phyloP scores from a whole-genome alignment of 2,888 invertebrate species.

The Crocallis elinguaria region DNA sequence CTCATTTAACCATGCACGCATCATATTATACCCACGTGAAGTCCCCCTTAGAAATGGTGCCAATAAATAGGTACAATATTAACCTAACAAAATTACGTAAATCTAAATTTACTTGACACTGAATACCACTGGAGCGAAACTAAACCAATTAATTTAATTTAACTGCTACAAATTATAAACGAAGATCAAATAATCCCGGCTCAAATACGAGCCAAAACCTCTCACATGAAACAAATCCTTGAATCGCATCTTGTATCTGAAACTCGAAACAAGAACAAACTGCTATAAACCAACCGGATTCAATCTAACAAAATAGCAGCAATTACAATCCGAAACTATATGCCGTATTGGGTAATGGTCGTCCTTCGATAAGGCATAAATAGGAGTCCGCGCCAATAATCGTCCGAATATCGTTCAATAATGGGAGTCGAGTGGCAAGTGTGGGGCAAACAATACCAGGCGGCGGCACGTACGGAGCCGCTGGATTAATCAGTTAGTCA shows the following conservation, averaged over 20 bases:
- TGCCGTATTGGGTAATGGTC: slow-evolving; percentile 64
- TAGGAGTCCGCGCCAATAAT: slow-evolving; percentile 69
- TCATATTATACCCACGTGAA: slow-evolving; percentile 1
- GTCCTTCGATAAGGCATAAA: slow-evolving; percentile 74
- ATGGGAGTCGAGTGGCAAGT: slow-evolving; percentile 70
- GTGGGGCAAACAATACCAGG: slow-evolving; percentile 76
- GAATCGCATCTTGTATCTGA: slow-evolving; percentile 21
- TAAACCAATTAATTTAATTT: slow-evolving; percentile 63
- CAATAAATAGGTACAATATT: slow-evolving; percentile 10
- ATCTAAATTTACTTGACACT: slow-evolving; percentile 35
- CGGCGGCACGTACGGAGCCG: slow-evolving; percentile 73
- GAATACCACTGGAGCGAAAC: slow-evolving; percentile 46
- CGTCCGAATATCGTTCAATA: slow-evolving; percentile 78
- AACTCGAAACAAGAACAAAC: slow-evolving; percentile 55
- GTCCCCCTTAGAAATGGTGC: neutral
- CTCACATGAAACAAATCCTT: slow-evolving; percentile 27
- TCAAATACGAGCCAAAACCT: slow-evolving; percentile 53
- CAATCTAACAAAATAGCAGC: slow-evolving; percentile 75
- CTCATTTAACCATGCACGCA: slow-evolving; percentile 29
- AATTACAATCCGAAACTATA: slow-evolving; percentile 76
- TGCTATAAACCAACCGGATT: slow-evolving; percentile 61
- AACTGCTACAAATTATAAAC: slow-evolving; percentile 50
- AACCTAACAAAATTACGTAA: slow-evolving; percentile 22
- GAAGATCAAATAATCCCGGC: slow-evolving; percentile 49
- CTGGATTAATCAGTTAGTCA: slow-evolving; percentile 84